Percentiles rank a stretch among this genome's conserved stretches.
These are phyloP conservation scores for Cordilura impudica DNA, from an alignment of 2,888 invertebrate species.

Conservation along the genomic window DNA sequence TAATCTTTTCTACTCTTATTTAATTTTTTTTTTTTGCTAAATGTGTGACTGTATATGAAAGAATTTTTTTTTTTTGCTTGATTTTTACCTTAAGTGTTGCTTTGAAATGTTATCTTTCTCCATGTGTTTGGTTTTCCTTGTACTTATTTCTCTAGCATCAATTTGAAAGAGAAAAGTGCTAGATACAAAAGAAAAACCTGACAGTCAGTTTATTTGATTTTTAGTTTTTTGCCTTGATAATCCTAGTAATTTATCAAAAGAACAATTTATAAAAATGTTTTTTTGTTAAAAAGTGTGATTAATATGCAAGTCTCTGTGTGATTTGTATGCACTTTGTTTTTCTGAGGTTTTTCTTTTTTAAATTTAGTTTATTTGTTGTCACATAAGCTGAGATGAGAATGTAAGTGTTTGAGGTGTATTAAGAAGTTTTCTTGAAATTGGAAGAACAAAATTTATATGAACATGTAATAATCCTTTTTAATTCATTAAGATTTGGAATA, in stretches of 20 bases:
- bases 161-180: neutral
- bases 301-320: too few species aligned
- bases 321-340: too few species aligned
- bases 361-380: too few species aligned
- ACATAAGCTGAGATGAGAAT: too few species aligned
- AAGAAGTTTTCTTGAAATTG: too few species aligned
- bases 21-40: neutral
- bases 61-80: neutral
- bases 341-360: too few species aligned
- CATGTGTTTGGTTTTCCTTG: neutral
- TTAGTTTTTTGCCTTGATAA: neutral
- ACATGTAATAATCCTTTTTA: too few species aligned
- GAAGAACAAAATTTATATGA: too few species aligned
- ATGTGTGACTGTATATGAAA: neutral
- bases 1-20: neutral
- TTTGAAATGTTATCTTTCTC: neutral
- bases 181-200: neutral
- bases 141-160: neutral
- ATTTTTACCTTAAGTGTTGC: neutral
- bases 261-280: neutral
- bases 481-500: too few species aligned
- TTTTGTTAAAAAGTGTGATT: neutral
- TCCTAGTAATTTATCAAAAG: neutral
- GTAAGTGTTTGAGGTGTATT: too few species aligned
- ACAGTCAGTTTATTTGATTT: neutral